These are phyloP conservation scores for Loripinus fragilis DNA, from an alignment of 2,888 invertebrate genomes.

Conservation along the genomic window DNA sequence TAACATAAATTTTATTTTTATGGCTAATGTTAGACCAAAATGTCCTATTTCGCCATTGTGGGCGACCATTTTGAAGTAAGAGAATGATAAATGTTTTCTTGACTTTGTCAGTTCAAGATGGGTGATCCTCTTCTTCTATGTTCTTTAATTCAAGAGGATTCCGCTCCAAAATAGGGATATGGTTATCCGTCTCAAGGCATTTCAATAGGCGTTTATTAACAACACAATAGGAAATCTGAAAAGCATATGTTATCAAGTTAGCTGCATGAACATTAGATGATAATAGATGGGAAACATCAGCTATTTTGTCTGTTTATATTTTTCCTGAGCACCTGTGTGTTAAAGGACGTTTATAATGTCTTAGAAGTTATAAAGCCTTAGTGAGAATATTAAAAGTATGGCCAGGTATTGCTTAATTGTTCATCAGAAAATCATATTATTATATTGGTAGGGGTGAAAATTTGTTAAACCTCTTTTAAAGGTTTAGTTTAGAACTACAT, in stretches of 20 bases:
- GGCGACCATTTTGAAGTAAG: slow-evolving; percentile 34
- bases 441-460: no score
- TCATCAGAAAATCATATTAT: no score
- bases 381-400: no score
- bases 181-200: neutral
- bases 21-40: slow-evolving; percentile 14
- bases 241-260: slow-evolving; percentile 17
- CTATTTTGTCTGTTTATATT: slow-evolving; percentile 18
- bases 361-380: no score
- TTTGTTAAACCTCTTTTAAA: no score
- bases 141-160: neutral
- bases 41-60: slow-evolving; percentile 28
- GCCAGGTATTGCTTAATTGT: no score
- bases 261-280: slow-evolving; percentile 33
- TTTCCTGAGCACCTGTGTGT: slow-evolving; percentile 1
- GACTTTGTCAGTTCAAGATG: slow-evolving; percentile 9
- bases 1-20: slow-evolving; percentile 25
- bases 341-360: neutral
- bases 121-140: slow-evolving; percentile 24
- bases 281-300: slow-evolving; percentile 50
- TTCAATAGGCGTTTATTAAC: neutral
- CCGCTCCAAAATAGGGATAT: neutral
- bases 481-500: no score
- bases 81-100: slow-evolving; percentile 34
- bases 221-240: slow-evolving; percentile 9